A percentile compares a stretch with the other conserved stretches of the same genome.
Evolutionary conservation across 2,888 invertebrate species (phyloP).

Genomic region (Ecliptopera silaceata): DNA sequence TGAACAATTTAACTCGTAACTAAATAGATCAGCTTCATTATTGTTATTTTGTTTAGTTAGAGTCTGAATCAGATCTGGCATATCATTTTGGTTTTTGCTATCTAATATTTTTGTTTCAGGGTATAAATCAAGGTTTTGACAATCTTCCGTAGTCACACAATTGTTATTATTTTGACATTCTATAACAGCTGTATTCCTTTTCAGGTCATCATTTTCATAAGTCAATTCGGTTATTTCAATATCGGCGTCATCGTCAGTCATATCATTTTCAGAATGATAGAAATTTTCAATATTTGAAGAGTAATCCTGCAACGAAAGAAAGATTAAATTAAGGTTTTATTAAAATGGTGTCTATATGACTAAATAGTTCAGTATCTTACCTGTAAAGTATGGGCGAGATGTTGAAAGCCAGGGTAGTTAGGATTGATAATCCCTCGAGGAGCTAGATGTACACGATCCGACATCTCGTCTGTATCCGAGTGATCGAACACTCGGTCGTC

Average conservation of each 20-base stretch:
- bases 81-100: conserved; percentile 57
- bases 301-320: conserved; percentile 64
- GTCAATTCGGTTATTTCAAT: conserved; percentile 64
- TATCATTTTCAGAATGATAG: conserved; percentile 80
- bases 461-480: conserved; percentile 82
- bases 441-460: conserved; percentile 67
- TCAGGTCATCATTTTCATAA: conserved; percentile 53
- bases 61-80: conserved; percentile 75
- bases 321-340: background rate
- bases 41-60: conserved; percentile 70
- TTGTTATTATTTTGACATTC: conserved; percentile 64
- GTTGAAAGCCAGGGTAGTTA: conserved; percentile 93
- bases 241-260: conserved; percentile 78
- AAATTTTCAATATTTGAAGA: conserved; percentile 74
- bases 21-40: conserved; percentile 47
- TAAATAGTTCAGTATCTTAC: conserved; percentile 52
- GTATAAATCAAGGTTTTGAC: conserved; percentile 38
- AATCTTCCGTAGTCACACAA: conserved; percentile 52
- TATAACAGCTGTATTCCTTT: conserved; percentile 45
- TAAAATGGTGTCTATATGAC: background rate
- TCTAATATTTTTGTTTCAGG: conserved; percentile 44
- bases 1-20: conserved; percentile 59
- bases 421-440: conserved; percentile 91
- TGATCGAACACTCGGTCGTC: conserved; percentile 82
- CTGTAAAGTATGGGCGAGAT: conserved; percentile 88